Percentiles rank a stretch among this genome's conserved stretches.
Evolutionary conservation across 2,888 invertebrate genomes (phyloP).

Genomic region (Ophion ellenae): DNA sequence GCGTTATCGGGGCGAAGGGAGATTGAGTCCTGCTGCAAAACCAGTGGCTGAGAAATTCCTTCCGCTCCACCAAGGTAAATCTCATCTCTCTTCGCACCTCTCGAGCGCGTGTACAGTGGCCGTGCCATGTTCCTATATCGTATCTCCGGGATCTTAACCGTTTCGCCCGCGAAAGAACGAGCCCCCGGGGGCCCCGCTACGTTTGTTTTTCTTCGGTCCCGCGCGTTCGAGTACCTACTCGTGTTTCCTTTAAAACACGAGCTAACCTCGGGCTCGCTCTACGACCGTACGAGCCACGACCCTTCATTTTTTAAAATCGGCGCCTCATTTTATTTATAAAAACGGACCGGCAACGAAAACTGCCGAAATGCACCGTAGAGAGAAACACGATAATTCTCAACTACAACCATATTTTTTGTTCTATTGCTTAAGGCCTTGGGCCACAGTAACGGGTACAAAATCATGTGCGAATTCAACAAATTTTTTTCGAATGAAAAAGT

Average conservation of each 20-base stretch:
- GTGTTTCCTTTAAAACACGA: conserved; percentile 10
- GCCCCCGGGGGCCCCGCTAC: conserved; percentile 66
- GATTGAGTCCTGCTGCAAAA: background rate
- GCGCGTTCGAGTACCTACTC: conserved; percentile 63
- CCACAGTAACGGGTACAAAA: too few relatives aligned
- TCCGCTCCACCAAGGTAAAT: conserved; percentile 64
- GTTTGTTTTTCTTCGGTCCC: conserved; percentile 79
- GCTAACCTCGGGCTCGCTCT: conserved; percentile 2
- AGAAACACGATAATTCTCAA: too few relatives aligned
- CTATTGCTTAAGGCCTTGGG: too few relatives aligned
- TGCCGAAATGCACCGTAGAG: too few relatives aligned
- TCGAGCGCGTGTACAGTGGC: conserved; percentile 49
- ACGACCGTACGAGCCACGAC: background rate
- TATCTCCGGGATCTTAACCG: conserved; percentile 71
- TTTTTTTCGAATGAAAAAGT: too few relatives aligned
- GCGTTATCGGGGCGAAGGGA: background rate
- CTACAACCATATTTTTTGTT: too few relatives aligned
- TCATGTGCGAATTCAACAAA: too few relatives aligned
- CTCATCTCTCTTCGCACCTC: conserved; percentile 73
- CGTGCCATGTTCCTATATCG: conserved; percentile 65
- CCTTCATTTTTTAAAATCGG: background rate
- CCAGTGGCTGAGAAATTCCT: conserved; percentile 21
- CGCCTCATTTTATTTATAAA: too few relatives aligned
- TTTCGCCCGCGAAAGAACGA: conserved; percentile 71
- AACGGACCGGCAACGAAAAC: too few relatives aligned